Percentiles rank a stretch among this genome's conserved stretches.
phyloP scores from a whole-genome alignment of 2,888 invertebrate genomes.

The Mimas tiliae region DNA sequence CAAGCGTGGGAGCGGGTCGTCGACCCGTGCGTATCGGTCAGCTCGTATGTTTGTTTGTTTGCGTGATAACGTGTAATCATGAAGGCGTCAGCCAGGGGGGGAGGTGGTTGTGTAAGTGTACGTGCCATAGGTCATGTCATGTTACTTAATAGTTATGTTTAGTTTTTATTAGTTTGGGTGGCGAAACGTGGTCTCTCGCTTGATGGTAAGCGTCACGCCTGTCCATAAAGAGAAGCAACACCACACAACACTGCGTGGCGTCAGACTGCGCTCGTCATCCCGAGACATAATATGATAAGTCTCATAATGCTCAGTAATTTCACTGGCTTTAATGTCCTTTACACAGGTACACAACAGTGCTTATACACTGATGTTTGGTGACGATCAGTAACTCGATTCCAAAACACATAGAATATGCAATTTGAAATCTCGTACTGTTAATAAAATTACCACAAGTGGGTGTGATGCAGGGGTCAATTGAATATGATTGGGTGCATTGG shows the following conservation, averaged over 20 bases:
- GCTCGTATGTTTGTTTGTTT: slow-evolving; percentile 26
- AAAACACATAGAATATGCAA: background rate
- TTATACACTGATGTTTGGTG: too few relatives aligned
- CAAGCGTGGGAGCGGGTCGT: slow-evolving; percentile 2
- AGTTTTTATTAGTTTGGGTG: too few relatives aligned
- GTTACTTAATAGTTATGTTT: background rate
- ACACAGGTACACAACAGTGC: too few relatives aligned
- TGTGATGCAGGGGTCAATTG: slow-evolving; percentile 13
- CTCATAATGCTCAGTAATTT: too few relatives aligned
- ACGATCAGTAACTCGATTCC: too few relatives aligned
- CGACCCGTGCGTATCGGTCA: slow-evolving; percentile 29
- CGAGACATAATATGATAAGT: too few relatives aligned
- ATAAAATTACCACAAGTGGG: background rate
- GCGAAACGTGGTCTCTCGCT: too few relatives aligned
- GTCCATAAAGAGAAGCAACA: too few relatives aligned
- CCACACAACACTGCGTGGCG: too few relatives aligned
- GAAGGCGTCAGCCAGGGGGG: background rate
- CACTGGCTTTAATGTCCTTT: too few relatives aligned
- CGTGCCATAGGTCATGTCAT: background rate
- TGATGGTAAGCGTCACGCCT: too few relatives aligned
- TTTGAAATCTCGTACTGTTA: background rate
- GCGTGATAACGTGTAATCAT: slow-evolving; percentile 8
- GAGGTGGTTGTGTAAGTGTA: background rate
- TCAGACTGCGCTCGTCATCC: too few relatives aligned
- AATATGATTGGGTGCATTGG: slow-evolving; percentile 12